Evolutionary conservation across 2,113 vertebrate genomes (phyloP).

Genomic region (Pachyramphus minor): DNA sequence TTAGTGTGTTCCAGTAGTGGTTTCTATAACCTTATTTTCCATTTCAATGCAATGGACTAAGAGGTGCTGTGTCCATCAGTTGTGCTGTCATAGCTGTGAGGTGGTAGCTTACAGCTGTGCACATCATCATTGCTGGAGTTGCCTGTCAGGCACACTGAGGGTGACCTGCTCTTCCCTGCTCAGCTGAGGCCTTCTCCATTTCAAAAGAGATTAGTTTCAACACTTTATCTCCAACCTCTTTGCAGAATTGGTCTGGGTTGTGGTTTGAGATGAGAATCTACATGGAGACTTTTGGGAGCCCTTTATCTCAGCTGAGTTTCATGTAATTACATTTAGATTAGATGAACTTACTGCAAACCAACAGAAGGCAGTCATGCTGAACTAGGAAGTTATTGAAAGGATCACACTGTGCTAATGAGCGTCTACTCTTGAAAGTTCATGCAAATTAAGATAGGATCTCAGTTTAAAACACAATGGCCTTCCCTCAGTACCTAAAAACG

Average conservation of each 20-base stretch:
- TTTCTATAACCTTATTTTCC: neutral
- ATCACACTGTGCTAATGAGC: neutral
- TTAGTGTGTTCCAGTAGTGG: neutral
- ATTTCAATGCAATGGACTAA: neutral
- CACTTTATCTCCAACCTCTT: neutral
- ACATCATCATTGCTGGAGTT: neutral
- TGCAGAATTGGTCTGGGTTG: neutral
- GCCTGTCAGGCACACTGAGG: neutral
- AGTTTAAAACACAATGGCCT: neutral
- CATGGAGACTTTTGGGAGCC: neutral
- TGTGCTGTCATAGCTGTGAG: neutral
- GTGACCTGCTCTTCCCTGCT: neutral
- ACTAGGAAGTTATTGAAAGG: neutral
- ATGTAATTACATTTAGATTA: neutral
- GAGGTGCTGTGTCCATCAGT: neutral
- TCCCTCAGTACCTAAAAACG: neutral
- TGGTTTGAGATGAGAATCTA: neutral
- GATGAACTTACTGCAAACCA: neutral
- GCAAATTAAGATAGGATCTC: neutral
- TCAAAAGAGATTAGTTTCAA: neutral
- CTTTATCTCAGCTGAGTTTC: neutral
- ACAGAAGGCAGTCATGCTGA: neutral
- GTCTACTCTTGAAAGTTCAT: neutral
- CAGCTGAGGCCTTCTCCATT: accelerated
- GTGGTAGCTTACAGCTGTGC: neutral